Conservation (phyloP, 2,113 vertebrate species). For the Pyrgilauda ruficollis region DNA sequence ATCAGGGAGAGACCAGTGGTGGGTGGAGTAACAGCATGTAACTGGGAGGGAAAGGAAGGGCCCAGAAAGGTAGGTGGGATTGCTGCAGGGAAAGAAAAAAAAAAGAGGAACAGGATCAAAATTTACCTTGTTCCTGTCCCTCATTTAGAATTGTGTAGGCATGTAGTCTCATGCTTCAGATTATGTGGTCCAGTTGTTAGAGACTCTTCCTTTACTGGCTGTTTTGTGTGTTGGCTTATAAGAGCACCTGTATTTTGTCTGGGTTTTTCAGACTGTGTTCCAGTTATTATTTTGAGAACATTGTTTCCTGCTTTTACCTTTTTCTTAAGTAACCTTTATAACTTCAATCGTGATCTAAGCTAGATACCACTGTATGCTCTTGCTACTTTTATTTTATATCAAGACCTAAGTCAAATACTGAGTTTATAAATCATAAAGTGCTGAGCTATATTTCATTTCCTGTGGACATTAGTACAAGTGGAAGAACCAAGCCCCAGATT, state of each 20-base stretch:
- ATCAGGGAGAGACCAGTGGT: conserved; percentile 53
- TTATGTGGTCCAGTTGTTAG: conserved; percentile 23
- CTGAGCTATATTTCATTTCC: background rate
- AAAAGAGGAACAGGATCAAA: conserved; percentile 14
- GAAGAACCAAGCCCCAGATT: background rate
- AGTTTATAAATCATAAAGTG: background rate
- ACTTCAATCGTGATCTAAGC: background rate
- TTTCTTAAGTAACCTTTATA: background rate
- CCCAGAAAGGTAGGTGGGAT: conserved; percentile 58
- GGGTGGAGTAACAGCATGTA: conserved; percentile 56
- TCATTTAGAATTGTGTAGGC: conserved; percentile 2
- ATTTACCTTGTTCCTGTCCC: conserved; percentile 51
- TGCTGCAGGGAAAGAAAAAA: conserved; percentile 33
- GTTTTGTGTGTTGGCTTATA: conserved; percentile 28
- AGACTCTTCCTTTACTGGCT: conserved; percentile 43
- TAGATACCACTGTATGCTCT: background rate
- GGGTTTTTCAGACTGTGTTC: conserved; percentile 31
- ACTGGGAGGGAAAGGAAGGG: conserved; percentile 53
- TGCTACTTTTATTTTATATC: background rate
- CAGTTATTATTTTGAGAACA: background rate
- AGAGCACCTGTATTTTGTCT: conserved; percentile 64
- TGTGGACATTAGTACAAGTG: background rate
- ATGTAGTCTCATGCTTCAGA: conserved; percentile 48
- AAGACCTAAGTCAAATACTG: background rate
- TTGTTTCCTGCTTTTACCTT: conserved; percentile 2